phyloP scores from a whole-genome alignment of 2,797 vertebrate species.

The Notamacropus eugenii region DNA sequence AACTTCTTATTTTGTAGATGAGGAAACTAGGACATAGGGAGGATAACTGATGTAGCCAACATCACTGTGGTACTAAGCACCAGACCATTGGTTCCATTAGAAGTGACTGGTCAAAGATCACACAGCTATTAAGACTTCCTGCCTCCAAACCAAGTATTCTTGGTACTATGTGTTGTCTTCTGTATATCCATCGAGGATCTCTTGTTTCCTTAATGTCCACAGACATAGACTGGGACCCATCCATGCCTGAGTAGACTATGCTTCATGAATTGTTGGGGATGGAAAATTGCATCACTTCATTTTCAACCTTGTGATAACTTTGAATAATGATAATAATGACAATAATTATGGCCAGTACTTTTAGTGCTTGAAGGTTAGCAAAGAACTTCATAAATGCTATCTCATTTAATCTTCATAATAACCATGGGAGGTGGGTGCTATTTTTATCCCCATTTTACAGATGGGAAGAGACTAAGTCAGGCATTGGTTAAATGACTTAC shows the following conservation, averaged over 20 bases:
- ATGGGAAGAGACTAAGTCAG: too few species aligned
- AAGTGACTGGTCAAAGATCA: background rate
- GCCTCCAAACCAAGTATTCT: background rate
- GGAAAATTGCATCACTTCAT: background rate
- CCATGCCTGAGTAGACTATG: background rate
- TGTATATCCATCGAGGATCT: background rate
- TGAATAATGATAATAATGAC: background rate
- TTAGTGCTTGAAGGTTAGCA: background rate
- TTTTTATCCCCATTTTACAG: too few species aligned
- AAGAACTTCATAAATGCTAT: background rate
- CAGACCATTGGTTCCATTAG: background rate
- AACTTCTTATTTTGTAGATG: background rate
- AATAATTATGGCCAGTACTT: background rate
- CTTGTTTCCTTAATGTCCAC: background rate
- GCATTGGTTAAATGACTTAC: too few species aligned
- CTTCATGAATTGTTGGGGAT: background rate
- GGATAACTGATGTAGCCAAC: background rate
- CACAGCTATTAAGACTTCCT: background rate
- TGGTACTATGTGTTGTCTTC: background rate
- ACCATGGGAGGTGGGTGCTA: too few species aligned
- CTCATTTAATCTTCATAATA: too few species aligned
- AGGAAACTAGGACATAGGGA: background rate
- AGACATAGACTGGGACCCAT: background rate
- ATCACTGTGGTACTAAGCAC: background rate
- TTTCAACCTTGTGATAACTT: background rate